Conservation (phyloP, 1,140 invertebrate genomes). For the Spodoptera frugiperda region DNA sequence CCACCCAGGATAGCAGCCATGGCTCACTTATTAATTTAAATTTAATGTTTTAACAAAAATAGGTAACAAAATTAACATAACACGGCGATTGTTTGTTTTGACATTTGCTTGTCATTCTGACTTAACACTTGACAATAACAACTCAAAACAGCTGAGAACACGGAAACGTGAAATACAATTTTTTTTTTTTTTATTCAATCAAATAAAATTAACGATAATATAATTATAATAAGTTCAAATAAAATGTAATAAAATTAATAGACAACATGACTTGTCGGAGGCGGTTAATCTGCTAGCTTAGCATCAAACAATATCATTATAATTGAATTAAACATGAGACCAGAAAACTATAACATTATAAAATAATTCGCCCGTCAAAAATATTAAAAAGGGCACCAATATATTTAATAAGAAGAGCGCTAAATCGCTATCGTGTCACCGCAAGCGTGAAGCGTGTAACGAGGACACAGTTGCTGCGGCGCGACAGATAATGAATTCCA, state of each 20-base stretch:
- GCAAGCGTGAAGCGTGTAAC: slow-evolving; percentile 54
- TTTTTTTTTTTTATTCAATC: too few species aligned
- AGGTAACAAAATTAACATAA: too few species aligned
- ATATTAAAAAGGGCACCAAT: background rate
- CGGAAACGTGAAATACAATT: background rate
- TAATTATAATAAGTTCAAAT: too few species aligned
- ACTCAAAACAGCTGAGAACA: slow-evolving; percentile 17
- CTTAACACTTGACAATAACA: slow-evolving; percentile 12
- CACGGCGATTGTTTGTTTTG: slow-evolving; percentile 21
- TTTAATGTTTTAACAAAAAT: background rate
- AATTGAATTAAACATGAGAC: too few species aligned
- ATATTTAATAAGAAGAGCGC: background rate
- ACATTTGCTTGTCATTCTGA: slow-evolving; percentile 19
- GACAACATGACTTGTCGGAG: too few species aligned
- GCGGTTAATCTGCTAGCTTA: too few species aligned
- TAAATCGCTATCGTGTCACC: slow-evolving; percentile 12
- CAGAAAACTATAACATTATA: too few species aligned
- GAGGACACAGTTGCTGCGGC: slow-evolving; percentile 75
- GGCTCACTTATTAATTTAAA: slow-evolving; percentile 23
- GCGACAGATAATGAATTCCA: slow-evolving; percentile 82
- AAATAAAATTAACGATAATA: too few species aligned
- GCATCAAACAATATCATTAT: too few species aligned
- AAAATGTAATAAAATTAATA: too few species aligned
- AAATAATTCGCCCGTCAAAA: too few species aligned
- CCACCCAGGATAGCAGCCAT: slow-evolving; percentile 88